These are phyloP conservation scores for Pseudomyrmex pallidus DNA, from an alignment of 1,140 invertebrate species.

Conservation along the genomic window DNA sequence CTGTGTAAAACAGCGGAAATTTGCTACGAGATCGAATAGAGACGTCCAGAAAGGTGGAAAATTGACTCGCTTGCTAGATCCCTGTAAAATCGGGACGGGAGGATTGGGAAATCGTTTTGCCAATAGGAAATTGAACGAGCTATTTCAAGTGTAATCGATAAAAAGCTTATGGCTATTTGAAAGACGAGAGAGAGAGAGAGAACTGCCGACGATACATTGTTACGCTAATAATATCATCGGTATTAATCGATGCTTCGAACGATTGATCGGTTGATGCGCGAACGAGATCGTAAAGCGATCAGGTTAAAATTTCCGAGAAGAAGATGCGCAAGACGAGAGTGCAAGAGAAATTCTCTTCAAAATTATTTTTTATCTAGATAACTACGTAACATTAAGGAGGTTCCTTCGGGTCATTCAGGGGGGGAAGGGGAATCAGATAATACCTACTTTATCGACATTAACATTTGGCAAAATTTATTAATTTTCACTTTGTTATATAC, in stretches of 20 bases:
- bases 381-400: background rate
- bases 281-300: background rate
- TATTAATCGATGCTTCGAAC: conserved; percentile 3
- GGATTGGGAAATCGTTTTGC: conserved; percentile 7
- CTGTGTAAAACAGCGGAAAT: conserved; percentile 26
- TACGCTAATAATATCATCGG: conserved; percentile 16
- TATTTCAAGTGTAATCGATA: conserved; percentile 7
- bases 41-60: conserved; percentile 12
- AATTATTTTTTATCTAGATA: too few relatives aligned
- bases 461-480: too few relatives aligned
- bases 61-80: background rate
- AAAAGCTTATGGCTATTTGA: conserved; percentile 18
- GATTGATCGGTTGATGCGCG: background rate
- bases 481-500: too few relatives aligned
- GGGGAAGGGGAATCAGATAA: too few relatives aligned
- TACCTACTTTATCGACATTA: too few relatives aligned
- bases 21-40: conserved; percentile 43
- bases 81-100: background rate
- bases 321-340: background rate
- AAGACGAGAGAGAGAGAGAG: background rate
- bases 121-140: conserved; percentile 44
- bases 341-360: too few relatives aligned
- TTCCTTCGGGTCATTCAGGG: too few relatives aligned
- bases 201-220: background rate
- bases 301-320: background rate